Evolutionary conservation across 1,140 invertebrate species (phyloP), one percentile per base, ranked within the genome.

Genomic region (Bombus pyrosoma): DNA sequence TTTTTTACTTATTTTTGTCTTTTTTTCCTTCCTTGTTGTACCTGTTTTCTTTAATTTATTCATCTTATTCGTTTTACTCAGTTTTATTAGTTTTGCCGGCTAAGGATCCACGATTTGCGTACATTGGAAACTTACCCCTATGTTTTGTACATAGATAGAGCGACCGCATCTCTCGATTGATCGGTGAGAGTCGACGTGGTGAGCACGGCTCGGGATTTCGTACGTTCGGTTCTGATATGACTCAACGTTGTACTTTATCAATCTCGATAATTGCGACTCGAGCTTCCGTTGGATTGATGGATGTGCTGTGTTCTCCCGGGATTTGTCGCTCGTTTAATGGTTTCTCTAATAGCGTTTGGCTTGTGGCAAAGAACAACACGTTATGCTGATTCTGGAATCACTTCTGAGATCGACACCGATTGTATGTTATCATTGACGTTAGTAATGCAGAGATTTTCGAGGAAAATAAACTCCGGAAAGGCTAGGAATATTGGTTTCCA

Each of bases 161-260:
- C 68, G 72, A 85, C 88, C 85, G 86, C 88, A 83, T 89, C 74
- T 66, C 80, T 86, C 57, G 83, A 53, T 8, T 57, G 64, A 79
- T 79, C 41, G 43, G 57, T 78, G 84, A 79, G 68, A 76, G 89
- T 79, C 79, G 76, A 76, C 68, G 32, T 25, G 73, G 47, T 47
- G 77, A 78, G 69, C 72, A 66, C 64, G 34, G 77, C 37, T 59
- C 37, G 18, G 53, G 34, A 62, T 53, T 68, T 47, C 57, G 57
- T 77, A 77, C 83, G 53, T 69, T 71, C 68, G 34, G 76, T 75
- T 66, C 79, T 89, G 88, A 89, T 89, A 89, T 89, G 88, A 89
- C 88, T 89, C 88, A 73, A 86, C 78, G 87, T 89, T 89, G 88
- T 89, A 89, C 87, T 89, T 85, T 64, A 80, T 73, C 59, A 59